Conservation (phyloP, 2,888 invertebrate genomes). For the Stenchaetothrips biformis region DNA sequence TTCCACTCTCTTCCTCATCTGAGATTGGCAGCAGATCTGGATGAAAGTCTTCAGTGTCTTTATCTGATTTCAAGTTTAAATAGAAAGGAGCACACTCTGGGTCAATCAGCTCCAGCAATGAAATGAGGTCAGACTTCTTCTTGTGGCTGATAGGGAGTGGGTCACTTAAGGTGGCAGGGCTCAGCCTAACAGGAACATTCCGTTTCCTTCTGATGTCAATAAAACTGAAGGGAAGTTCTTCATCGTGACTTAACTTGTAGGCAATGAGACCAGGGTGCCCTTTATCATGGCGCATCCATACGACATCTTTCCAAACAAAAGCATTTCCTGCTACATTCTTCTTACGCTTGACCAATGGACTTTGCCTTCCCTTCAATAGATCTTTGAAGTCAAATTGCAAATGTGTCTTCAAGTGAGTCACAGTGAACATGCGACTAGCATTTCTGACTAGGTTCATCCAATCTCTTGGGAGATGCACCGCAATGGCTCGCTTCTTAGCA, state of each 20-base stretch:
- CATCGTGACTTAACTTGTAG: background rate
- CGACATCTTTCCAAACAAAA: background rate
- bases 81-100: background rate
- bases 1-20: background rate
- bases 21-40: background rate
- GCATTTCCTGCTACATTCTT: background rate
- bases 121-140: background rate
- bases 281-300: background rate
- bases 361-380: background rate
- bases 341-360: background rate
- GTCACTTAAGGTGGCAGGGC: background rate
- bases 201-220: background rate
- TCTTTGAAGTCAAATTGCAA: background rate
- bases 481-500: background rate
- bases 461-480: background rate
- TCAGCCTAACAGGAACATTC: background rate
- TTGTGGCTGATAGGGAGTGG: background rate
- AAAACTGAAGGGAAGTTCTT: background rate
- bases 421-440: background rate
- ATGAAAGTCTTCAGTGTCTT: background rate
- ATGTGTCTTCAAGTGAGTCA: background rate
- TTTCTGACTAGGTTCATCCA: background rate
- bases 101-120: background rate
- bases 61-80: background rate
- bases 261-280: background rate